A percentile compares a stretch with the other conserved stretches of the same genome.
Evolutionary conservation across 2,113 vertebrate species (phyloP).

Genomic region (Limanda limanda): DNA sequence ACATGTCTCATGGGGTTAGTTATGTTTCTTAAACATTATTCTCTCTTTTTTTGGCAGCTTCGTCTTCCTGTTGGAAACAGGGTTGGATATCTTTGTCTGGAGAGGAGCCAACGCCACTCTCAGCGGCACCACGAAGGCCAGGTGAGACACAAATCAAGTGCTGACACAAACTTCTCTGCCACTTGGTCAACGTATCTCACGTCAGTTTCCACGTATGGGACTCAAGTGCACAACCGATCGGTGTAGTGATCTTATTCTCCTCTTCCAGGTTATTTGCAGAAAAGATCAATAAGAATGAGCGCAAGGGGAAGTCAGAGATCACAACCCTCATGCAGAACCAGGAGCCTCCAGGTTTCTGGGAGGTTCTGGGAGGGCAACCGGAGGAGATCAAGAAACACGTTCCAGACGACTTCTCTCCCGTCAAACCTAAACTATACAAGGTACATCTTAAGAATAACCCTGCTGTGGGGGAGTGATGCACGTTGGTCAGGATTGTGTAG

Average conservation of each 20-base stretch:
- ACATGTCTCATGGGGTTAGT: no score
- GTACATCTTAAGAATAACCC: slow-evolving; percentile 66
- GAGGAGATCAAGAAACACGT: slow-evolving; percentile 93
- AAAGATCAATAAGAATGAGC: slow-evolving; percentile 98
- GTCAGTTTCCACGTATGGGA: background rate
- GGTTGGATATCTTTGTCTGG: slow-evolving; percentile 92
- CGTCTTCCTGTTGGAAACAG: slow-evolving; percentile 92
- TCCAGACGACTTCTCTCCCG: slow-evolving; percentile 89
- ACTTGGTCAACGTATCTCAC: background rate
- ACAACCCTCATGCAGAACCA: slow-evolving; percentile 85
- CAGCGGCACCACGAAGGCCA: slow-evolving; percentile 94
- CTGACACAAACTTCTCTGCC: background rate
- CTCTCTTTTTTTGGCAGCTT: slow-evolving; percentile 78
- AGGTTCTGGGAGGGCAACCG: slow-evolving; percentile 89
- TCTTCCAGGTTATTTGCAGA: slow-evolving; percentile 91
- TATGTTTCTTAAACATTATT: no score
- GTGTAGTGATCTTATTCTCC: background rate
- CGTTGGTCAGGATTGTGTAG: background rate
- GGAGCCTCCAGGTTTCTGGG: slow-evolving; percentile 93
- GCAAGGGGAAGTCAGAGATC: slow-evolving; percentile 95
- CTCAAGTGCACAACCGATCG: background rate
- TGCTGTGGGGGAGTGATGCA: background rate
- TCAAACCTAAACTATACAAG: slow-evolving; percentile 97
- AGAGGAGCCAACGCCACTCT: slow-evolving; percentile 91
- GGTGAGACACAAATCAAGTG: slow-evolving; percentile 77